Conservation (phyloP, 2,113 vertebrate species). For the Conger conger region DNA sequence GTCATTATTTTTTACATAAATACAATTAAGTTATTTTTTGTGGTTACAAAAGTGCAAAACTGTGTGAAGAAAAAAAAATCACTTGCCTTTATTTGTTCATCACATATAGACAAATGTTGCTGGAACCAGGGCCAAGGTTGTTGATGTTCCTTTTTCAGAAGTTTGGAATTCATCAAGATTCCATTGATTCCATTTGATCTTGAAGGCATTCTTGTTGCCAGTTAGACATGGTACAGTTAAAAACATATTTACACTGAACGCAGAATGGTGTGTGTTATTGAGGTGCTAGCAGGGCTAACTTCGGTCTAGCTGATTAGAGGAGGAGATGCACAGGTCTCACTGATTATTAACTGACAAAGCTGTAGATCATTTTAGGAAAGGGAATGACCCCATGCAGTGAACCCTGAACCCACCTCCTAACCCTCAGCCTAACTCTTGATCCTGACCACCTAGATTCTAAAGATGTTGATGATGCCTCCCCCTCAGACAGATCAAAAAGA, state of each 20-base stretch:
- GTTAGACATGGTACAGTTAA: too few species aligned
- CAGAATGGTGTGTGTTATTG: not conserved
- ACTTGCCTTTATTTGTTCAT: too few species aligned
- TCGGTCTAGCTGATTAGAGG: not conserved
- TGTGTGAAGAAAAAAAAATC: too few species aligned
- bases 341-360: not conserved
- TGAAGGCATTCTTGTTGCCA: not conserved
- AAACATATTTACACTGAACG: not conserved
- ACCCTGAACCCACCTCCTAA: too few species aligned
- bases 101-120: too few species aligned
- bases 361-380: not conserved
- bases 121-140: not conserved
- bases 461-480: not conserved
- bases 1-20: too few species aligned
- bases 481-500: too few species aligned
- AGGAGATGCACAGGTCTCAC: not conserved
- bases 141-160: not conserved
- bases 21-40: too few species aligned
- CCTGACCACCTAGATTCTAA: too few species aligned
- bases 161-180: not conserved
- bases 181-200: not conserved
- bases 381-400: too few species aligned
- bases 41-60: too few species aligned
- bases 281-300: not conserved
- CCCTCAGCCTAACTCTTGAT: too few species aligned